Evolutionary conservation across 1,140 invertebrate genomes (phyloP), one percentile per base, ranked within the genome.

Genomic region (Drosophila pruinosa): DNA sequence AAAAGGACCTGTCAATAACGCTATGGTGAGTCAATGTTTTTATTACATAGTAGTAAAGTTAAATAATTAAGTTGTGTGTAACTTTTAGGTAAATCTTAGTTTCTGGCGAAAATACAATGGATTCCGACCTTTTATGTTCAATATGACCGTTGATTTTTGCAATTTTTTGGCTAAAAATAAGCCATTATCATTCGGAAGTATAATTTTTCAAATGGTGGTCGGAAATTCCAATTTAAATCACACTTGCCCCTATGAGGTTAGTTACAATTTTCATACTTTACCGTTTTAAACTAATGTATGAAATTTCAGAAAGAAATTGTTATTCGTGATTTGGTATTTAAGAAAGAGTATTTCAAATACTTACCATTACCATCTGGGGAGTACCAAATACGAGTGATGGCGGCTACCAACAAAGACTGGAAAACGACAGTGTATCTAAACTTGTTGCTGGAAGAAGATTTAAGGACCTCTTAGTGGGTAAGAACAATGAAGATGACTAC

Each of bases 111-210:
- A 63, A 22, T 54, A 24, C 12, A 69, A 47, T 41, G 72, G 65
- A 7, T 74, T 36, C 54, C 58, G 52, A 2, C 65, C 58, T 4
- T 74, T 74, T 21, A 53, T 74, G 34, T 70, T 52, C 31, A 74
- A 74, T 54, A 3, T 10, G 0, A 69, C 64, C 0, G 7, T 52
- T 4, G 47, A 74, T 38, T 69, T 74, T 64, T 74, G 72, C 38
- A 15, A 63, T 2, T 19, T 63, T 34, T n/a, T n/a, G n/a, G n/a
- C n/a, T n/a, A n/a, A n/a, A n/a, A n/a, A n/a, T n/a, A n/a, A n/a
- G n/a, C n/a, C n/a, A n/a, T n/a, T n/a, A n/a, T n/a, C n/a, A n/a
- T n/a, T n/a, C n/a, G n/a, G n/a, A n/a, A n/a, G n/a, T n/a, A n/a
- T n/a, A n/a, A n/a, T n/a, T n/a, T n/a, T n/a, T n/a, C n/a, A n/a